These are phyloP conservation scores for Bubo blakistoni DNA, from an alignment of 2,113 vertebrate species.

Conservation along the genomic window DNA sequence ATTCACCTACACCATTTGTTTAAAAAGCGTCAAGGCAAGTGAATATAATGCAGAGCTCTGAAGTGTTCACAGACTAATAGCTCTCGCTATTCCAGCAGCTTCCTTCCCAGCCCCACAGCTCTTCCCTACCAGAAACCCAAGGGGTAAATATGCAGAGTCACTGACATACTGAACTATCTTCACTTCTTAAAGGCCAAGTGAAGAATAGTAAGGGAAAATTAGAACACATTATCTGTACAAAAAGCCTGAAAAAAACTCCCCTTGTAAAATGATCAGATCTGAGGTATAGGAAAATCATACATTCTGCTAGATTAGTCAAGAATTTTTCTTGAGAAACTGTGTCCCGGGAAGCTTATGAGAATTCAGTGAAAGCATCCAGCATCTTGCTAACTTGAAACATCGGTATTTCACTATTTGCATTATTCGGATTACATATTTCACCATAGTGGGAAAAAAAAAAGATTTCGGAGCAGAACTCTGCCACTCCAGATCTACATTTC, in stretches of 20 bases:
- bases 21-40: background rate
- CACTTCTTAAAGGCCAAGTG: background rate
- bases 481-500: background rate
- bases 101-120: background rate
- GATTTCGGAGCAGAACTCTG: background rate
- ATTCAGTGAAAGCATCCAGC: background rate
- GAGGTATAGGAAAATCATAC: background rate
- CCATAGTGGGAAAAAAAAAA: background rate
- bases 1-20: background rate
- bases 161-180: background rate
- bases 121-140: background rate
- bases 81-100: background rate
- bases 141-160: background rate
- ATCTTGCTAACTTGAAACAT: background rate
- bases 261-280: background rate
- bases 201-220: background rate
- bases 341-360: background rate
- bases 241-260: background rate
- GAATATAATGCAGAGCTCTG: rapidly evolving
- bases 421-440: background rate
- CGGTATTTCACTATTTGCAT: background rate
- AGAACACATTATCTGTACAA: background rate
- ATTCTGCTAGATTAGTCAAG: background rate
- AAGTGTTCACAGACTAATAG: background rate
- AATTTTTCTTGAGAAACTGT: background rate